Conservation (phyloP, 2,797 vertebrate genomes). For the Crenuchus spilurus region DNA sequence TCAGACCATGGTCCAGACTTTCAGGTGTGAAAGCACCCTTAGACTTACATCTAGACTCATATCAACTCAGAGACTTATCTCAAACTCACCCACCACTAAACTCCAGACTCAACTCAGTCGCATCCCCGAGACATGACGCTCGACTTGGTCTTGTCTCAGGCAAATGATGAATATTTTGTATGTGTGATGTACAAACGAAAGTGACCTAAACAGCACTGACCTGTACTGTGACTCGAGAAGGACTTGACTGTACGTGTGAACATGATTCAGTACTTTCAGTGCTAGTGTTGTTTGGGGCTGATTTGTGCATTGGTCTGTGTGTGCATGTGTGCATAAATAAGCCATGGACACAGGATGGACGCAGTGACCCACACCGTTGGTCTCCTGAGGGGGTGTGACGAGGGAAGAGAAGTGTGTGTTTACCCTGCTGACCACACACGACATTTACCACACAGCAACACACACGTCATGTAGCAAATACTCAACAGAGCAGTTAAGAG, state of each 20-base stretch:
- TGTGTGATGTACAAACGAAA: not conserved
- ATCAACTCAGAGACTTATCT: no score
- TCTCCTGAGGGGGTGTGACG: not conserved
- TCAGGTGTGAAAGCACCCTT: no score
- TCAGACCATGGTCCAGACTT: no score
- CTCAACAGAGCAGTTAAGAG: no score
- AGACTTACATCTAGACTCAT: no score
- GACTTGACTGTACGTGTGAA: not conserved
- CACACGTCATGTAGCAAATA: no score
- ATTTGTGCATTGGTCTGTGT: not conserved
- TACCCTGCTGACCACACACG: not conserved
- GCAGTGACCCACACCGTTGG: not conserved
- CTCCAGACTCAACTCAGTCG: no score
- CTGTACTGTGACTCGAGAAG: not conserved
- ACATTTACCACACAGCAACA: not conserved
- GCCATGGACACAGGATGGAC: not conserved
- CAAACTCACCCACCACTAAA: no score
- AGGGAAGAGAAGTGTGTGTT: not conserved
- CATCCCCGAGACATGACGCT: no score
- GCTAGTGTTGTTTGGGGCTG: not conserved
- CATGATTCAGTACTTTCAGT: not conserved
- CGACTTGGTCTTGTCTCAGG: no score
- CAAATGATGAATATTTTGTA: no score
- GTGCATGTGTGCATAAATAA: constrained; percentile 7
- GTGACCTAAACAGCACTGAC: not conserved